A percentile compares a stretch with the other conserved stretches of the same genome.
These are phyloP conservation scores for Recurvirostra avosetta DNA, from an alignment of 2,113 vertebrate genomes.

Conservation along the genomic window DNA sequence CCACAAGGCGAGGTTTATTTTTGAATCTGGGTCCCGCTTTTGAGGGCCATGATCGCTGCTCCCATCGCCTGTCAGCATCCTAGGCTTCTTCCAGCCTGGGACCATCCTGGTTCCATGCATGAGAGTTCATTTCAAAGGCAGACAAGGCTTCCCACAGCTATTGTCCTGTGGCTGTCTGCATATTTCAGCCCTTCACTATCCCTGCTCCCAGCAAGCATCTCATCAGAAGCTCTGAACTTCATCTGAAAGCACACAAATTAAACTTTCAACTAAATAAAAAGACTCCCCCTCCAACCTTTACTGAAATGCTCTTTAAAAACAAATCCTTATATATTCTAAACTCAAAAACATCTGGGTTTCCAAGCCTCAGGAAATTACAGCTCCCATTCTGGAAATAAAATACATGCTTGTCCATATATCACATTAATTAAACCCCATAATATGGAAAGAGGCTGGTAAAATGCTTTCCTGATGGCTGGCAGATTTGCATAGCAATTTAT, in stretches of 20 bases:
- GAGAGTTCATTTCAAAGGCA: slow-evolving; percentile 41
- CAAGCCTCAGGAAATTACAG: slow-evolving; percentile 71
- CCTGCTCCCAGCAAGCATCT: not conserved
- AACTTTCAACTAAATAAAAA: slow-evolving; percentile 33
- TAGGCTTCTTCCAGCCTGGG: not conserved
- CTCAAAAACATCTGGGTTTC: slow-evolving; percentile 63
- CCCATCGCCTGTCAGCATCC: not conserved
- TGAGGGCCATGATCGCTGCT: not conserved
- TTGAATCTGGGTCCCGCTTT: not conserved
- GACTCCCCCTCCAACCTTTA: not conserved
- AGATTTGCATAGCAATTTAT: not conserved
- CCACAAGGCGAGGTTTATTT: not conserved
- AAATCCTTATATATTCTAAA: not conserved
- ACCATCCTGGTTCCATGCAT: not conserved
- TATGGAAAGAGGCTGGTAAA: not conserved
- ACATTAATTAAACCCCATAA: slow-evolving; percentile 16
- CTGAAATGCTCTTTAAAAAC: slow-evolving; percentile 7
- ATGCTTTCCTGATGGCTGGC: not conserved
- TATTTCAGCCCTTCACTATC: slow-evolving; percentile 30
- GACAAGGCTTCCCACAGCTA: slow-evolving; percentile 50
- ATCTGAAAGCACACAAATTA: slow-evolving; percentile 15
- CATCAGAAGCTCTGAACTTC: slow-evolving; percentile 33
- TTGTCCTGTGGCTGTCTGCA: slow-evolving; percentile 67
- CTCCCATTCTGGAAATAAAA: slow-evolving; percentile 51
- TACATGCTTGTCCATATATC: slow-evolving; percentile 36